Percentiles rank a stretch among this genome's conserved stretches.
phyloP scores from a whole-genome alignment of 2,797 vertebrate species.

The Spinus pinus region DNA sequence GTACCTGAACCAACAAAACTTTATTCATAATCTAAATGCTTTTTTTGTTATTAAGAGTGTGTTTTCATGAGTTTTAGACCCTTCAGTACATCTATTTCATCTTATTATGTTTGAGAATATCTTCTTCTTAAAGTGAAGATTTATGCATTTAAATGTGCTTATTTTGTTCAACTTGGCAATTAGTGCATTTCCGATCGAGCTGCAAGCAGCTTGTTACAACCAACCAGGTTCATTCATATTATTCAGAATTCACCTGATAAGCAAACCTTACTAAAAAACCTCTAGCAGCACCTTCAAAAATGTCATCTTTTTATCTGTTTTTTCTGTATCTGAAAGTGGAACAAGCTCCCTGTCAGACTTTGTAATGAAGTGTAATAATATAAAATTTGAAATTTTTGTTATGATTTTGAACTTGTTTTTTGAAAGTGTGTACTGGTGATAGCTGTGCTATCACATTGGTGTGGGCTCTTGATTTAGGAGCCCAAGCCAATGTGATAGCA shows the following conservation, averaged over 20 bases:
- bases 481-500: fast-evolving
- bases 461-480: background rate
- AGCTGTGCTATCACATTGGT: background rate
- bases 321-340: background rate
- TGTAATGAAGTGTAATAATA: background rate
- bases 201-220: background rate
- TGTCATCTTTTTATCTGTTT: fast-evolving
- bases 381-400: background rate
- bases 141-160: background rate
- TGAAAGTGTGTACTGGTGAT: background rate
- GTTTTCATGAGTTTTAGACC: background rate
- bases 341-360: background rate
- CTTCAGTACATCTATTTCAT: background rate
- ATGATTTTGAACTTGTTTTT: background rate
- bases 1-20: background rate
- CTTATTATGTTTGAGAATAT: background rate
- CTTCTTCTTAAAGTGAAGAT: background rate
- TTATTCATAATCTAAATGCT: background rate
- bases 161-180: background rate
- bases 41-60: background rate
- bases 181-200: background rate
- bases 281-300: background rate
- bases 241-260: background rate
- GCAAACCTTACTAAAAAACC: background rate
- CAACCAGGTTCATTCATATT: background rate